phyloP scores from a whole-genome alignment of 2,888 invertebrate genomes.

The Herminia tarsipennalis region DNA sequence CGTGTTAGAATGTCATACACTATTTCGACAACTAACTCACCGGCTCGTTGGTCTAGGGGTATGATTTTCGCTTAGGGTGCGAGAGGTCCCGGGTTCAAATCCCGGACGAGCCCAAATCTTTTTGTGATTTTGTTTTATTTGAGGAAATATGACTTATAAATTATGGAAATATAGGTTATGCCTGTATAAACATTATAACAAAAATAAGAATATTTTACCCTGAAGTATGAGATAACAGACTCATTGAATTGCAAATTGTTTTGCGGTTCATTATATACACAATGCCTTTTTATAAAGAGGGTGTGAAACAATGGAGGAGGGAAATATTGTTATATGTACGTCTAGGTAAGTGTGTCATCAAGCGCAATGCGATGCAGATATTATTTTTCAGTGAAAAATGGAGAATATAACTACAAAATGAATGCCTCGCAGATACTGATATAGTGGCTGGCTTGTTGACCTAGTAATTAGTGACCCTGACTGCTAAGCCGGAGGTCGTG shows the following conservation, averaged over 20 bases:
- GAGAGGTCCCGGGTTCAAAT: slow-evolving; percentile 87
- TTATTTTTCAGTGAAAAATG: not conserved
- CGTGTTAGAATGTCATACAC: not conserved
- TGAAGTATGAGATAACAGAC: slow-evolving; percentile 13
- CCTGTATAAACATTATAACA: no score
- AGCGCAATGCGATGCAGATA: slow-evolving; percentile 3
- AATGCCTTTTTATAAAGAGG: slow-evolving; percentile 39
- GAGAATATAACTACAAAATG: no score
- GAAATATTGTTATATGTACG: slow-evolving; percentile 17
- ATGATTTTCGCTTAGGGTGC: slow-evolving; percentile 86
- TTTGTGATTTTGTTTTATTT: no score
- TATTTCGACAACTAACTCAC: slow-evolving; percentile 19
- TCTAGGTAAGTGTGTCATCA: not conserved
- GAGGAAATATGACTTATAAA: no score
- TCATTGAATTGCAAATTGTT: slow-evolving; percentile 51
- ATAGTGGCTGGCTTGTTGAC: no score
- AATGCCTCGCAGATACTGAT: no score
- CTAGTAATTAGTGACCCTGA: no score
- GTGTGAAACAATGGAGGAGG: slow-evolving; percentile 19
- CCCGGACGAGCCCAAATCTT: slow-evolving; percentile 82
- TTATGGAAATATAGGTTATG: no score
- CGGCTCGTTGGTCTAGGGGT: slow-evolving; percentile 86
- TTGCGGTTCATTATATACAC: slow-evolving; percentile 38
- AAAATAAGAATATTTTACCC: not conserved
- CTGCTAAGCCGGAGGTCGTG: no score